Evolutionary conservation across 37 sponge, comb jelly and placozoan species (phyloP), one percentile per base, ranked within the genome.

Genomic region (Tethya wilhelma): DNA sequence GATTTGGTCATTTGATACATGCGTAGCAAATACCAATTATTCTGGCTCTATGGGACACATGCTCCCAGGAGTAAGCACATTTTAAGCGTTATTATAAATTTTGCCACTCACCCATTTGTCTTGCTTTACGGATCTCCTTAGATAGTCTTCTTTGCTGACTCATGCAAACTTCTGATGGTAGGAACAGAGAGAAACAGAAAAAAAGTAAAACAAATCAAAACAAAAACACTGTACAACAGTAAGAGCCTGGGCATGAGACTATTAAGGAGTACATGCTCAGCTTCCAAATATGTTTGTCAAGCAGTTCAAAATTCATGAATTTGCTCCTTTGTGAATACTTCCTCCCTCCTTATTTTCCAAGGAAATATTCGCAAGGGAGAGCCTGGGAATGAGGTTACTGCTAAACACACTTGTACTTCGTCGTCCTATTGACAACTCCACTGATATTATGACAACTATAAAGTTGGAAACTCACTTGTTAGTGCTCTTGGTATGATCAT

Each of bases 401-500:
- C n/a, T n/a, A n/a, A n/a, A n/a, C n/a, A n/a, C n/a, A n/a, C n/a
- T n/a, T n/a, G n/a, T n/a, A n/a, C n/a, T n/a, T n/a, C n/a, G n/a
- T n/a, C n/a, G n/a, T n/a, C n/a, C n/a, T n/a, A n/a, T n/a, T n/a
- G n/a, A n/a, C n/a, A n/a, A n/a, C n/a, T n/a, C n/a, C n/a, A n/a
- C n/a, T n/a, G n/a, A n/a, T n/a, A n/a, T n/a, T n/a, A n/a, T n/a
- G n/a, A n/a, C n/a, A n/a, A n/a, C n/a, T n/a, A n/a, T n/a, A n/a
- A n/a, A n/a, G n/a, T n/a, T n/a, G n/a, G n/a, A n/a, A n/a, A 69
- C 82, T 82, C 36, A 84, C 90, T 90, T 23, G 93, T 93, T 28
- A 83, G 55, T 0, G 71, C 88, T 57, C 89, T 80, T 40, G 93
- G 93, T 8, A 88, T 57, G 17, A 93, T 93, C 73, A 80, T 84